Evolutionary conservation across 2,113 vertebrate genomes (phyloP).

Genomic region (Callipepla squamata): DNA sequence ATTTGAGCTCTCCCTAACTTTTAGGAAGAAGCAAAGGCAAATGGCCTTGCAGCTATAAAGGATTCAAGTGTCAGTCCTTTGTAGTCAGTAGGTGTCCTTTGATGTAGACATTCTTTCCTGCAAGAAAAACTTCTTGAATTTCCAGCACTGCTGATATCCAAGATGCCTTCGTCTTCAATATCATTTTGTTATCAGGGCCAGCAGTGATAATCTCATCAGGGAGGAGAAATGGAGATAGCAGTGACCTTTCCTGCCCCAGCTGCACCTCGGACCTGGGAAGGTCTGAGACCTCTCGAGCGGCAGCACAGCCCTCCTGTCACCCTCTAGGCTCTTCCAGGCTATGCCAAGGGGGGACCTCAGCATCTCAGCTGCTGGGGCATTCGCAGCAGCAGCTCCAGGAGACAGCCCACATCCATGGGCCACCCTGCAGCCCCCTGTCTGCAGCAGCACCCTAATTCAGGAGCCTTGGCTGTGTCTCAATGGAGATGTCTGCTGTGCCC

Average conservation of each 20-base stretch:
- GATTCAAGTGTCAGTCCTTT: neutral
- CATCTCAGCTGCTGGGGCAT: neutral
- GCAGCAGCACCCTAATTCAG: neutral
- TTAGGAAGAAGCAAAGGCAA: neutral
- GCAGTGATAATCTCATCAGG: neutral
- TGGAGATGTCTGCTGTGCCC: fast-evolving
- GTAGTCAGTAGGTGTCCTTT: neutral
- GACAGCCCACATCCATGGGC: neutral
- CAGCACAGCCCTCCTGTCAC: neutral
- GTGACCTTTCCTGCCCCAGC: neutral
- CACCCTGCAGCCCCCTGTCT: neutral
- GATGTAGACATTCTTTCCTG: constrained; percentile 17
- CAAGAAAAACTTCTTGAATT: neutral
- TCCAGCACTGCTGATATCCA: constrained; percentile 21
- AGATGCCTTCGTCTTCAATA: neutral
- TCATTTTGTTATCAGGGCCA: neutral
- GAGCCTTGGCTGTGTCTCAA: fast-evolving
- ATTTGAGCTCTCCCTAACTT: neutral
- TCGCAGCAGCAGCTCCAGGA: neutral
- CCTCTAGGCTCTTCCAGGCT: neutral
- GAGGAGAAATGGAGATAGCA: neutral
- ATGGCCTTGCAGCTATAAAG: neutral
- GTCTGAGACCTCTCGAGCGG: neutral
- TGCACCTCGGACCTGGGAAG: neutral
- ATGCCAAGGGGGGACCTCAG: neutral